Evolutionary conservation across 2,797 vertebrate genomes (phyloP).

Genomic region (Tangara arthus): DNA sequence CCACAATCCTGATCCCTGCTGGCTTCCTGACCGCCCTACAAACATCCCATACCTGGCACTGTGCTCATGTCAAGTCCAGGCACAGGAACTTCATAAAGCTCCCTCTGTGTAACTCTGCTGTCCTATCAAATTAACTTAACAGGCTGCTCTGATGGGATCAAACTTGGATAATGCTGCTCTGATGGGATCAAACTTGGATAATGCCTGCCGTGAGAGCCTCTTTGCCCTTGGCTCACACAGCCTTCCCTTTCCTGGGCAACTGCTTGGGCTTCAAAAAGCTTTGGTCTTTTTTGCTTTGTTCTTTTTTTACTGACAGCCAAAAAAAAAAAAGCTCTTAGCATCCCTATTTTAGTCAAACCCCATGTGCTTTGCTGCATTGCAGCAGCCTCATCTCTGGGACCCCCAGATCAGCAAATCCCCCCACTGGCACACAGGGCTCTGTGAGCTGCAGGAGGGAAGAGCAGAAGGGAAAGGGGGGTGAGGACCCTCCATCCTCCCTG

Average conservation of each 20-base stretch:
- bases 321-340: background rate
- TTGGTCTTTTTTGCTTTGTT: background rate
- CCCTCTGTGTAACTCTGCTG: background rate
- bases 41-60: accelerated
- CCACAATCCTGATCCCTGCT: background rate
- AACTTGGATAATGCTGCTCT: background rate
- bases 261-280: background rate
- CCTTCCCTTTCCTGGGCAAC: background rate
- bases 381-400: background rate
- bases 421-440: accelerated
- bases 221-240: background rate
- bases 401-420: background rate
- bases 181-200: background rate
- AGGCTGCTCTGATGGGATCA: background rate
- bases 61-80: background rate
- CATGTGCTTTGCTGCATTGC: background rate
- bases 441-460: background rate
- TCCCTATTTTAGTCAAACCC: background rate
- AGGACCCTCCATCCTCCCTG: background rate
- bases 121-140: background rate
- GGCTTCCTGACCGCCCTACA: accelerated
- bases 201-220: background rate
- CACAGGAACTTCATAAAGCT: background rate
- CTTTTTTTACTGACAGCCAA: background rate
- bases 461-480: background rate